Percentiles rank a stretch among this genome's conserved stretches.
Evolutionary conservation across 1,140 invertebrate genomes (phyloP).

Genomic region (Mercenaria mercenaria): DNA sequence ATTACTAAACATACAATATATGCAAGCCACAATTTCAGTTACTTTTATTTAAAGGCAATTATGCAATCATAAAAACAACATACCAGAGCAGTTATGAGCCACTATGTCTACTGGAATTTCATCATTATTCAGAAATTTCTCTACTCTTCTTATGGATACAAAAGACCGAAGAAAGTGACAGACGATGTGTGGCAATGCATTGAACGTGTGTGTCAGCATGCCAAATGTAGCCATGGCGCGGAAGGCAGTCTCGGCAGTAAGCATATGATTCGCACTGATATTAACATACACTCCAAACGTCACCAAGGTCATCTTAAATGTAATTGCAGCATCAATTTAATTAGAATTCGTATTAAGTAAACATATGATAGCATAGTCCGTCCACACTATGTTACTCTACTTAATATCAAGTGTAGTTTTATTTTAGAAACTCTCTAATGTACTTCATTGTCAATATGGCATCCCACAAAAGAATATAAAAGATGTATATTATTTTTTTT

Average conservation of each 20-base stretch:
- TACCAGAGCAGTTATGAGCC: neutral
- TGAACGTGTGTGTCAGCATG: slow-evolving; percentile 95
- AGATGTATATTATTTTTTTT: too few species aligned
- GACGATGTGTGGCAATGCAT: slow-evolving; percentile 83
- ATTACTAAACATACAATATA: too few species aligned
- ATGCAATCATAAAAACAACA: neutral
- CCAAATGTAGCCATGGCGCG: slow-evolving; percentile 98
- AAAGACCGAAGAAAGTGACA: slow-evolving; percentile 11
- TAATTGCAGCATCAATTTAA: too few species aligned
- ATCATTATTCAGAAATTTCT: slow-evolving; percentile 69
- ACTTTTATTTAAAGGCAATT: too few species aligned
- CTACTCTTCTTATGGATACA: slow-evolving; percentile 70
- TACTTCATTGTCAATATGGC: too few species aligned
- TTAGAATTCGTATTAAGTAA: too few species aligned
- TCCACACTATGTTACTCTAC: too few species aligned
- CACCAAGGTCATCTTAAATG: slow-evolving; percentile 88
- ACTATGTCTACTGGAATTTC: slow-evolving; percentile 65
- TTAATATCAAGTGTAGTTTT: too few species aligned
- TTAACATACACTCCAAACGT: slow-evolving; percentile 89
- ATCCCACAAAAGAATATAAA: too few species aligned
- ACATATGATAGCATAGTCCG: too few species aligned
- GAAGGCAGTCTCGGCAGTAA: slow-evolving; percentile 95
- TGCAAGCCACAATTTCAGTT: too few species aligned
- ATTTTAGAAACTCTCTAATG: too few species aligned
- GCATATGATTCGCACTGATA: slow-evolving; percentile 85